phyloP scores from a whole-genome alignment of 2,888 invertebrate species.

The Nasonovia ribisnigri region DNA sequence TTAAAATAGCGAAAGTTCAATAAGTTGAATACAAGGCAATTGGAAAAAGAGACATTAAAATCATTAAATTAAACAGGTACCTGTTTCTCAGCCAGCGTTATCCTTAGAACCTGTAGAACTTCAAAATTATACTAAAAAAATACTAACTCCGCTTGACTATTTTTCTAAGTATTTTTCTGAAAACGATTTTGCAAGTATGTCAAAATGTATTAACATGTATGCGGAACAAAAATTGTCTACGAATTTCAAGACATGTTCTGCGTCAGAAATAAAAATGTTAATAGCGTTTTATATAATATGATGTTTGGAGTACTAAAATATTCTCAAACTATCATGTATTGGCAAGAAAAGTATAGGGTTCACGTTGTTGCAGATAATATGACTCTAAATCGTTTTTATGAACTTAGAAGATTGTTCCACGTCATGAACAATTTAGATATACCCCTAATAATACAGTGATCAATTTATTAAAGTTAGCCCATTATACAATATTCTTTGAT shows the following conservation, averaged over 20 bases:
- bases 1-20: too few species aligned
- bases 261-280: conserved; percentile 30
- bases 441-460: conserved; percentile 65
- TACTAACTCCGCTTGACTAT: neutral
- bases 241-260: neutral
- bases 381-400: conserved; percentile 66
- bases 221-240: neutral
- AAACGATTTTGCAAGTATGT: neutral
- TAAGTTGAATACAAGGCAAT: neutral
- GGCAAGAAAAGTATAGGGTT: conserved; percentile 62
- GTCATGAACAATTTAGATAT: too few species aligned
- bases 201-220: neutral
- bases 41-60: neutral
- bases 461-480: conserved; percentile 67
- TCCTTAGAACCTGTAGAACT: neutral
- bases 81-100: neutral
- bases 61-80: too few species aligned
- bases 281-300: conserved; percentile 39
- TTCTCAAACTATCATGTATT: conserved; percentile 34
- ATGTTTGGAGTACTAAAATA: conserved; percentile 30
- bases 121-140: neutral
- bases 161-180: neutral
- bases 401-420: conserved; percentile 67
- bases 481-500: conserved; percentile 66
- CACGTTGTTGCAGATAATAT: conserved; percentile 52